Evolutionary conservation across 2,797 vertebrate species (phyloP).

Genomic region (Squalus acanthias): DNA sequence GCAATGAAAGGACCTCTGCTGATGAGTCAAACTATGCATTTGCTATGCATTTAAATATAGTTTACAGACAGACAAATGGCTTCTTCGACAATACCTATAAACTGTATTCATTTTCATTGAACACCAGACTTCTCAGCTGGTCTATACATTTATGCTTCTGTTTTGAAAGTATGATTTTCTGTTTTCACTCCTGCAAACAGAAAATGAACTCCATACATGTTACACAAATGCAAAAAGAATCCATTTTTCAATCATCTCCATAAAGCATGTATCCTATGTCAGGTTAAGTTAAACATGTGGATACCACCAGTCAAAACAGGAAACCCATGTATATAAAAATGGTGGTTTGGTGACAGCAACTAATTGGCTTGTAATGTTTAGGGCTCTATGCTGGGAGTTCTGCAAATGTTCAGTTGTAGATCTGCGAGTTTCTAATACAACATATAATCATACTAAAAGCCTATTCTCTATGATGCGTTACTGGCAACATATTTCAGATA

Average conservation of each 20-base stretch:
- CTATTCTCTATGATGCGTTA: background rate
- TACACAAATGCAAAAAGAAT: background rate
- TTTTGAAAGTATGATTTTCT: background rate
- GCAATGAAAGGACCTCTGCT: background rate
- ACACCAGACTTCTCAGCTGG: background rate
- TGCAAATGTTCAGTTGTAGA: background rate
- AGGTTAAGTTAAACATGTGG: constrained; percentile 34
- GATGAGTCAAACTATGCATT: background rate
- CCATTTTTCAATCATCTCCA: background rate
- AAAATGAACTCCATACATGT: constrained; percentile 10
- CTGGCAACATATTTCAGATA: background rate
- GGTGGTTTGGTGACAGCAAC: constrained; percentile 8
- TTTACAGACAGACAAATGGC: background rate
- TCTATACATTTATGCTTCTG: background rate
- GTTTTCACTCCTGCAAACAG: background rate
- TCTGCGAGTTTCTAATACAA: background rate
- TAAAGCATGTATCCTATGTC: constrained; percentile 30
- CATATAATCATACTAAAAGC: background rate
- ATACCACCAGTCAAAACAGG: constrained; percentile 37
- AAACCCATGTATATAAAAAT: constrained; percentile 34
- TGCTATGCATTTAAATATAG: background rate
- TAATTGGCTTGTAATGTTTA: constrained; percentile 30
- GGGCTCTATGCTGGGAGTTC: background rate
- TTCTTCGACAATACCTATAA: background rate
- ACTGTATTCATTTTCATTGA: background rate